Evolutionary conservation across 2,113 vertebrate species (phyloP).

Genomic region (Pseudorectes ferrugineus): DNA sequence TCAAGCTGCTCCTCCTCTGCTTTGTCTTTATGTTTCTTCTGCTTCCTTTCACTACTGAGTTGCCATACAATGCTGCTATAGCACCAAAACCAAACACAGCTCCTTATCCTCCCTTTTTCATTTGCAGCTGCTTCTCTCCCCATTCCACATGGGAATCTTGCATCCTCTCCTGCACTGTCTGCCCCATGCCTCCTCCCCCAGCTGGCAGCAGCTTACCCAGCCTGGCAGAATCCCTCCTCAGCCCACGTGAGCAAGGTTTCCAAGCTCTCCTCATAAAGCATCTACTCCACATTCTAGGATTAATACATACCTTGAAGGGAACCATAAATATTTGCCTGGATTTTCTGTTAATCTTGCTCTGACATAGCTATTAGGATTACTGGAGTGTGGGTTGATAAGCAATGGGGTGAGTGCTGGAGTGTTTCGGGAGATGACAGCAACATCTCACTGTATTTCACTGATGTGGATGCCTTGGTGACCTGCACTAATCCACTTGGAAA

Average conservation of each 20-base stretch:
- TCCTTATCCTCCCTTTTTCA: neutral
- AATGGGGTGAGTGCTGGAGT: neutral
- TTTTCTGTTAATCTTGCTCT: conserved; percentile 30
- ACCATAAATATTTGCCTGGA: conserved; percentile 26
- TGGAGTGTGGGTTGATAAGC: conserved; percentile 9
- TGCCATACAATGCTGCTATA: neutral
- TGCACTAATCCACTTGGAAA: conserved; percentile 17
- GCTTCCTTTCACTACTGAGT: neutral
- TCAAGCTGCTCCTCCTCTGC: neutral
- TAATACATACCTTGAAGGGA: neutral
- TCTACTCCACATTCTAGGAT: neutral
- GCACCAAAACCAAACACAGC: neutral
- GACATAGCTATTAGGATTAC: conserved; percentile 45
- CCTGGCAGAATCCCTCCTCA: neutral
- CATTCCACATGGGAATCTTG: neutral
- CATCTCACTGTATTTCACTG: neutral
- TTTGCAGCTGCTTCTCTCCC: neutral
- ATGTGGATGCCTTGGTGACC: conserved; percentile 21
- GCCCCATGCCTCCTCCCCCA: neutral
- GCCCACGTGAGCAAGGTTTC: neutral
- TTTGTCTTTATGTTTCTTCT: neutral
- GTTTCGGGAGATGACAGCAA: conserved; percentile 8
- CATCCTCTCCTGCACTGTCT: neutral
- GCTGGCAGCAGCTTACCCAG: neutral
- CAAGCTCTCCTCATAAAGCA: neutral